Base-by-base conservation (phyloP, 1,140 invertebrate species). In the Leptinotarsa defecta region DNA sequence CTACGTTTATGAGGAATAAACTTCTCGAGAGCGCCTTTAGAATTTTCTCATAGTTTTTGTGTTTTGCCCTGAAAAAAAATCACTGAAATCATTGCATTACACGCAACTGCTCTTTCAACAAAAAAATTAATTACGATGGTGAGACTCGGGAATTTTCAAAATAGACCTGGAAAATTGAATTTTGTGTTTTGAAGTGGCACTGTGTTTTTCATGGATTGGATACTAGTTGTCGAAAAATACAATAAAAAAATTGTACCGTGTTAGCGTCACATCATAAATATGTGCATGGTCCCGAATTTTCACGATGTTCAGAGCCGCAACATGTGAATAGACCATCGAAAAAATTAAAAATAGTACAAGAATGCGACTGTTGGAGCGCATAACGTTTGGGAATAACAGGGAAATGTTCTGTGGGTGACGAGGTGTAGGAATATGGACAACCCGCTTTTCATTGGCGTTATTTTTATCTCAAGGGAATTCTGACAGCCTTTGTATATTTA, bases 251-350 rank as follows among this genome's bases (percentile, higher is more conserved):
- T 11, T 8, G 34, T 11, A 43, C 34, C 8, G 34, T 43, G 8
- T 43, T 43, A 15, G 17, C 52, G 52, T 57, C n/a, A 65, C 64
- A 65, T 15, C 64, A 65, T 20, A 22, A n/a, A 65, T 65, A 65
- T 65, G 15, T 65, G 24, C 24, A 27, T 27, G 22, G 20, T 34
- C 4, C 13, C 52, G 15, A 57, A 57, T 57, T 57, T 57, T 19
- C 13, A 2, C 17, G 11, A 65, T 65, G 64, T 34, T 57, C n/a
- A 22, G 27, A n/a, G 64, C 27, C 20, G 64, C 64, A 65, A 20
- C 61, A 62, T 62, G 61, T 62, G 20, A 62, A 62, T 62, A 20
- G 61, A 62, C 61, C 8, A 62, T 62, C 61, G 61, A 13, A 62
- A 22, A n/a, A 22, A 65, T 24, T 65, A 27, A 65, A 65, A 65